Conservation (phyloP, 2,888 invertebrate species). For the Diaprepes abbreviatus region DNA sequence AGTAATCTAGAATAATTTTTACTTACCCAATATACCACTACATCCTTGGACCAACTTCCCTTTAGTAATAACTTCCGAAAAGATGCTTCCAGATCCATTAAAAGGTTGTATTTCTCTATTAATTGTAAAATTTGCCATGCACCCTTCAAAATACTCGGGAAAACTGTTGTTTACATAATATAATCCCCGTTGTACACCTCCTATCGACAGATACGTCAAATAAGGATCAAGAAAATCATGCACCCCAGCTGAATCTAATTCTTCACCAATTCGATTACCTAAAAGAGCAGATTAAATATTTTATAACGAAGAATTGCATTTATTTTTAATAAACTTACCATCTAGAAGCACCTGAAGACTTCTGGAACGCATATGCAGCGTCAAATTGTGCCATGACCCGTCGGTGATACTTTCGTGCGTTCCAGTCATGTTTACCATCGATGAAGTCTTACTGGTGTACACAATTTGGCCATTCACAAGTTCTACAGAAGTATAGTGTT, state of each 20-base stretch:
- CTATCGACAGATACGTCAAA: slow-evolving; percentile 83
- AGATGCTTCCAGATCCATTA: slow-evolving; percentile 88
- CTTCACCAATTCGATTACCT: slow-evolving; percentile 78
- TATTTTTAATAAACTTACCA: slow-evolving; percentile 58
- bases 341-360: slow-evolving; percentile 82
- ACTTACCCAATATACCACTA: slow-evolving; percentile 72
- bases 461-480: slow-evolving; percentile 81
- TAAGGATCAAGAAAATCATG: slow-evolving; percentile 95
- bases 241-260: slow-evolving; percentile 86
- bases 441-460: slow-evolving; percentile 85
- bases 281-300: too few species aligned
- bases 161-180: slow-evolving; percentile 70
- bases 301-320: too few species aligned
- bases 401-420: slow-evolving; percentile 77
- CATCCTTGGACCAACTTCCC: slow-evolving; percentile 85
- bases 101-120: slow-evolving; percentile 93
- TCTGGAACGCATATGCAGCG: slow-evolving; percentile 79
- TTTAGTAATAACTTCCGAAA: slow-evolving; percentile 76
- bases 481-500: slow-evolving; percentile 88
- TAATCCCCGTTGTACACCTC: slow-evolving; percentile 79
- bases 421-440: slow-evolving; percentile 87
- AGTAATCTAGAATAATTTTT: not conserved
- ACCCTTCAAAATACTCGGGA: slow-evolving; percentile 85
- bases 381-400: slow-evolving; percentile 92
- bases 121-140: slow-evolving; percentile 89